A percentile compares a stretch with the other conserved stretches of the same genome.
These are phyloP conservation scores for Nothobranchius furzeri DNA, from an alignment of 2,113 vertebrate species.

Conservation along the genomic window DNA sequence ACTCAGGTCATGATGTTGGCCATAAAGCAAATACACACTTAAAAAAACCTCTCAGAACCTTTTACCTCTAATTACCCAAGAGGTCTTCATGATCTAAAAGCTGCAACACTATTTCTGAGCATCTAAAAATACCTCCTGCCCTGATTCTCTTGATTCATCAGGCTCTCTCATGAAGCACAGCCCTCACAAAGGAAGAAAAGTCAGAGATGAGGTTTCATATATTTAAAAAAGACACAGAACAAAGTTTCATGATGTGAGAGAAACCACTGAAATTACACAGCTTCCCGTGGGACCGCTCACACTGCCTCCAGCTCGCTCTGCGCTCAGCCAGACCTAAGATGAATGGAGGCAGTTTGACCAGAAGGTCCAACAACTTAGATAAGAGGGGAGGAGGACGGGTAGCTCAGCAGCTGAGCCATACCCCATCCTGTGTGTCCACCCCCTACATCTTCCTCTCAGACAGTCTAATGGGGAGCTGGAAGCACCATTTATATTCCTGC, in stretches of 20 bases:
- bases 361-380: conserved; percentile 52
- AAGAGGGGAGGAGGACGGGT: conserved; percentile 34
- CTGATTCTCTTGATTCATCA: conserved; percentile 60
- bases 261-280: conserved; percentile 6
- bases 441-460: conserved; percentile 51
- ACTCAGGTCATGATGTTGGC: not conserved
- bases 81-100: conserved; percentile 23
- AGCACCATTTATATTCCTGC: conserved; percentile 54
- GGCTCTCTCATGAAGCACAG: conserved; percentile 40
- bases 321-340: conserved; percentile 47
- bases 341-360: conserved; percentile 44
- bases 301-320: conserved; percentile 45
- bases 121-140: conserved; percentile 63
- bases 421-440: conserved; percentile 48
- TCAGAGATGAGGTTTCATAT: conserved; percentile 14
- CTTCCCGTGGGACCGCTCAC: conserved; percentile 11
- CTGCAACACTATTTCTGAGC: conserved; percentile 36
- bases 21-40: too few species aligned
- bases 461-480: conserved; percentile 58
- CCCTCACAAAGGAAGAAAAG: conserved; percentile 29
- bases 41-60: too few species aligned
- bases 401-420: conserved; percentile 62
- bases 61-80: not conserved
- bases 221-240: not conserved
- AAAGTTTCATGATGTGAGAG: conserved; percentile 26